Percentiles rank a stretch among this genome's conserved stretches.
Evolutionary conservation across 2,113 vertebrate species (phyloP).

Genomic region (Tragelaphus scriptus): DNA sequence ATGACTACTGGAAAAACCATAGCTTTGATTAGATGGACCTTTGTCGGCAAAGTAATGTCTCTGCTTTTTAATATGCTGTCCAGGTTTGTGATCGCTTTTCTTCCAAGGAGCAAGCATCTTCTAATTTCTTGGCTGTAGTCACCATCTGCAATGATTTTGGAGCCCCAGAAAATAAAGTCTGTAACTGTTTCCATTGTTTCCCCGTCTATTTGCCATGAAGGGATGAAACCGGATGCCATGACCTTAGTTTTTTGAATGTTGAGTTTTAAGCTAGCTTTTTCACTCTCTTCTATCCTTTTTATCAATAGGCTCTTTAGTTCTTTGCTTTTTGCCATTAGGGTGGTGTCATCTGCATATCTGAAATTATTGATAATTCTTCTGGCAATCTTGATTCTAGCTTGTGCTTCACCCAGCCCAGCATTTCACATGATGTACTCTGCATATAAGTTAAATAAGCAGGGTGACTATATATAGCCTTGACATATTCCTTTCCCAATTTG

Average conservation of each 20-base stretch:
- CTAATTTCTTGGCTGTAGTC: background rate
- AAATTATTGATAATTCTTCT: background rate
- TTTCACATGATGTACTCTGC: background rate
- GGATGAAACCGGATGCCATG: rapidly evolving
- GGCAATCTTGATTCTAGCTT: background rate
- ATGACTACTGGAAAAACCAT: background rate
- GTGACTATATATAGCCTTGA: background rate
- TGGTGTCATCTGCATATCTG: background rate
- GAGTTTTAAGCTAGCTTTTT: background rate
- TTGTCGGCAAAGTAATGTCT: background rate
- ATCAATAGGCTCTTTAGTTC: background rate
- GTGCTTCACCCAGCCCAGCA: background rate
- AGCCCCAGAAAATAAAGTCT: background rate
- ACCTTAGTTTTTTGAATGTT: background rate
- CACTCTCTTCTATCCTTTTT: background rate
- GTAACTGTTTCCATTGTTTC: background rate
- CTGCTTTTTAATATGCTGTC: background rate
- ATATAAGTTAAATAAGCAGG: background rate
- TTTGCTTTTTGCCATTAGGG: background rate
- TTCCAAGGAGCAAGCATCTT: background rate
- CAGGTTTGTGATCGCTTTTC: background rate
- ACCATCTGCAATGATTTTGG: background rate
- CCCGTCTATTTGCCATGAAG: background rate
- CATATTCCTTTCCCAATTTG: background rate
- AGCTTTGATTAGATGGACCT: background rate